Evolutionary conservation across 2,888 invertebrate genomes (phyloP).

Genomic region (Cyaniris semiargus): DNA sequence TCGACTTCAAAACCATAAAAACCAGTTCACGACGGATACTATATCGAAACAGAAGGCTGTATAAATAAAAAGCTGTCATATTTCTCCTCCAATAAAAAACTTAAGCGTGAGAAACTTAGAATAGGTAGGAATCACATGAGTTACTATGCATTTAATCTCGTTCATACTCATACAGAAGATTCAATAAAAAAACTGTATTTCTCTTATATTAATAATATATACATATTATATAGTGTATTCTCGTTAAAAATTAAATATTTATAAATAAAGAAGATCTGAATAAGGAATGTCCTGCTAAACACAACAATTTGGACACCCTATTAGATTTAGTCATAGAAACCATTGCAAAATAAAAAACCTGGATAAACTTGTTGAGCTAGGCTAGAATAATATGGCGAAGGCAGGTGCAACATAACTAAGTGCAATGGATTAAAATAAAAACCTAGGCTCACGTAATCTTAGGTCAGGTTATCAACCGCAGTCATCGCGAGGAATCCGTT

Average conservation of each 20-base stretch:
- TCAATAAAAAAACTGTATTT: background rate
- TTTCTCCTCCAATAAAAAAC: background rate
- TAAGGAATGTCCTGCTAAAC: background rate
- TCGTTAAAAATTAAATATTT: no score
- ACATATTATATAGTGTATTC: no score
- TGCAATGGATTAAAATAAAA: constrained; percentile 14
- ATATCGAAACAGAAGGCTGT: constrained; percentile 7
- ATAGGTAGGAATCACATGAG: background rate
- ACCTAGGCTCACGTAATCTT: background rate
- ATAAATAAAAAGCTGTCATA: constrained; percentile 13
- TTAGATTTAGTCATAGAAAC: background rate
- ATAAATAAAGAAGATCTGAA: no score
- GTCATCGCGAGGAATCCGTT: background rate
- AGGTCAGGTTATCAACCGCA: constrained; percentile 4
- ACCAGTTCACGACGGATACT: background rate
- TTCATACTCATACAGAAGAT: background rate
- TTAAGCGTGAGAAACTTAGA: background rate
- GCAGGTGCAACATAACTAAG: constrained; percentile 1
- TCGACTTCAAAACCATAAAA: background rate
- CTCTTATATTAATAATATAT: no score
- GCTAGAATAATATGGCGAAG: background rate
- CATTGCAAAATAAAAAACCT: constrained; percentile 1
- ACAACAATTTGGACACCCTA: background rate
- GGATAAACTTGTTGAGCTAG: background rate
- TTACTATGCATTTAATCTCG: background rate